Conservation (phyloP, 2,113 vertebrate genomes). For the Romanogobio albipinnatus region DNA sequence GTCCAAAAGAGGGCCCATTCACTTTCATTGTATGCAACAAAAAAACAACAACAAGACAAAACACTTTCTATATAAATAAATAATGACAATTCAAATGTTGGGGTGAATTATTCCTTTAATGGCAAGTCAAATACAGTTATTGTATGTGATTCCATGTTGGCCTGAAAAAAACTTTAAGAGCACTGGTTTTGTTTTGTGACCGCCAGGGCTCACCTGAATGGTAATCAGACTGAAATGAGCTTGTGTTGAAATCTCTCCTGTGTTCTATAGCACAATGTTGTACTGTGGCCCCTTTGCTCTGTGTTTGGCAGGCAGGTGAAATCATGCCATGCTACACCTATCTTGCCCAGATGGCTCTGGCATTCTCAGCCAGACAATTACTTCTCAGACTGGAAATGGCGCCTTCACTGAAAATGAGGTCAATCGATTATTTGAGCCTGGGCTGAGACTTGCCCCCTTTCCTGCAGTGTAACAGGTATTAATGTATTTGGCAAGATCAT, state of each 20-base stretch:
- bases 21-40: background rate
- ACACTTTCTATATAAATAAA: background rate
- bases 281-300: conserved; percentile 33
- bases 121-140: background rate
- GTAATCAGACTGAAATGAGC: conserved; percentile 47
- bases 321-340: conserved; percentile 64
- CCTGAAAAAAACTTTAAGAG: background rate
- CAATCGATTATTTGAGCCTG: conserved; percentile 83
- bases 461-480: conserved; percentile 77
- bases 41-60: too few relatives aligned
- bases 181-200: conserved; percentile 23
- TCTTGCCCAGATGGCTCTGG: conserved; percentile 75
- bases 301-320: conserved; percentile 64
- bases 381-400: conserved; percentile 75
- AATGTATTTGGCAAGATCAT: conserved; percentile 61
- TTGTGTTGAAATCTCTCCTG: conserved; percentile 50
- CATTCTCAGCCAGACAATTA: conserved; percentile 77
- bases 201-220: conserved; percentile 38
- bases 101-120: background rate
- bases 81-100: background rate
- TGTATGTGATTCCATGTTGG: background rate
- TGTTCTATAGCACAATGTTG: conserved; percentile 55
- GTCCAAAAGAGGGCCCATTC: background rate
- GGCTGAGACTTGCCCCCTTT: conserved; percentile 63
- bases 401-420: conserved; percentile 84